Evolutionary conservation across 2,888 invertebrate species (phyloP).

Genomic region (Ectemnius continuus): DNA sequence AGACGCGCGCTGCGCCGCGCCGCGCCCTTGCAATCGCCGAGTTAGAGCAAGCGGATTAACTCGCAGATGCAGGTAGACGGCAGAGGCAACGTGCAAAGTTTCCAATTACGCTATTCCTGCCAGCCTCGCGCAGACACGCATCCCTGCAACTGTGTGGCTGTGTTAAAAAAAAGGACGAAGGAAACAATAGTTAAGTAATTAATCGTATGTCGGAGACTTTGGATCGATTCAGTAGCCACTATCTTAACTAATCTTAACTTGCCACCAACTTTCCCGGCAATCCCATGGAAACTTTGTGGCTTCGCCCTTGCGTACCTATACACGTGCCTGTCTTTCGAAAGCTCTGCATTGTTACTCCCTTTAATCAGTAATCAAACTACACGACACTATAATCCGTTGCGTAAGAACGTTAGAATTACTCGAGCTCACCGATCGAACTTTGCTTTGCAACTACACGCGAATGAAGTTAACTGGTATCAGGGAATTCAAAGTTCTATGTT

Average conservation of each 20-base stretch:
- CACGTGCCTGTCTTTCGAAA: slow-evolving; percentile 21
- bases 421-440: slow-evolving; percentile 30
- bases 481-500: no score
- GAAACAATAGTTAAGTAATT: no score
- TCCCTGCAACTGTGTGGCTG: no score
- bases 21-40: no score
- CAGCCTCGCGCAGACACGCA: no score
- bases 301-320: slow-evolving; percentile 24
- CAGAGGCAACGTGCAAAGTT: no score
- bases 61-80: no score
- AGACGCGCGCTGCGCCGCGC: no score
- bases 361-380: slow-evolving; percentile 45
- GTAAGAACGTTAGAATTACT: background rate
- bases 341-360: slow-evolving; percentile 10
- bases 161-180: no score
- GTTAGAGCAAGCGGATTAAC: no score
- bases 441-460: slow-evolving; percentile 16
- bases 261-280: slow-evolving; percentile 44
- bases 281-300: slow-evolving; percentile 22
- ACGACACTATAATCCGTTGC: slow-evolving; percentile 33
- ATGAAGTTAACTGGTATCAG: background rate
- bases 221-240: slow-evolving; percentile 25
- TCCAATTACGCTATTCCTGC: no score
- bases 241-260: slow-evolving; percentile 57
- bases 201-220: no score